Evolutionary conservation across 2,888 invertebrate species (phyloP), one percentile per base, ranked within the genome.

Genomic region (Troides oblongomaculatus): DNA sequence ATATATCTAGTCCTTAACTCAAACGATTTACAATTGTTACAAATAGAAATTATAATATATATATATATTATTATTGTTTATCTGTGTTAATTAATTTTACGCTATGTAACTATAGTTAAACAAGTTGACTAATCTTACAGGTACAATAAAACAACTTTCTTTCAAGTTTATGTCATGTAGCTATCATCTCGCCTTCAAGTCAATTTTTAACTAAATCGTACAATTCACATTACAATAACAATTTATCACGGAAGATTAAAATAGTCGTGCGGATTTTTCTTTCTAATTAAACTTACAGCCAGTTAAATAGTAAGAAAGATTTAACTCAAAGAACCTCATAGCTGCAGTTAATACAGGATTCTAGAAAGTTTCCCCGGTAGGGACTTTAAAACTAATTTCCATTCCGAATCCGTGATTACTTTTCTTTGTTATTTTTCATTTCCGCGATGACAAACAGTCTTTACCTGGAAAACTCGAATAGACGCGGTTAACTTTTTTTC

Each of bases 401-500:
- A 71, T 71, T 68, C 70, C 64, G 64, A 71, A 71, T 71, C 67
- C 67, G 36, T 67, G 67, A 71, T 68, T 71, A 71, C 70, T 71
- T 71, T 71, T 71, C 67, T 71, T 71, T 71, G 67, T 71, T 71
- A 71, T 71, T 71, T 71, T 64, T 67, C 70, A 71, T 71, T 71
- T 71, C 70, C 70, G 67, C 64, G 70, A 71, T 71, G 70, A 71
- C 64, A 64, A 67, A 71, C 64, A 64, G 70, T 64, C 66, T 66
- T 66, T 70, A 70, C 66, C 66, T 70, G 70, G 67, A 64, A 67
- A 71, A 71, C 67, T 67, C 67, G 66, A 71, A 71, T 67, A 65
- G 62, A 69, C 61, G 60, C 66, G 10, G 65, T 43, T 17, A 67
- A 64, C 21, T 67, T 70, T 70, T 70, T 67, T 25, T 43, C 30